Base-by-base conservation (phyloP, 2,113 vertebrate genomes). In the Parotia lawesii region DNA sequence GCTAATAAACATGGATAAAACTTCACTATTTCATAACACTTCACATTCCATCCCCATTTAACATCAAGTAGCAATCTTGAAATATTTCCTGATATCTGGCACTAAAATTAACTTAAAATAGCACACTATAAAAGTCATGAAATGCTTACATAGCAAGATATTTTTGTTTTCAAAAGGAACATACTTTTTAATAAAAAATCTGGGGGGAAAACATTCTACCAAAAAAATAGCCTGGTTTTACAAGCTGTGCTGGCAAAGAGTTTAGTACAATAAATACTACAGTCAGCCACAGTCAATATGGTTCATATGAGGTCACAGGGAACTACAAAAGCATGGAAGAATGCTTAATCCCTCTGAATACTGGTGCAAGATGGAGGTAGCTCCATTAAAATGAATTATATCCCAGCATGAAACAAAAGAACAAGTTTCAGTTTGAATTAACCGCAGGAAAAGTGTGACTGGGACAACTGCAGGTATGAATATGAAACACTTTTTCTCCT, bases 271-370 rank as follows among this genome's bases (percentile, higher is more conserved):
- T 73, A 96, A 95, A 94, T 82, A 89, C 5, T 71, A 44, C 25
- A 80, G 87, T 47, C 89, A 89, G 81, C 74, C 95, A 95, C 82
- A 86, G 87, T 74, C 93, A 93, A 31, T 53, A 86, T 27, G 76
- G 91, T 95, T 97, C 93, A 91, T 61, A 45, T 38, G 60, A 94
- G 90, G 92, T 90, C 81, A 96, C 48, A 75, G 25, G 33, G 40
- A 80, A 48, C 79, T 79, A 74, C 60, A 89, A 83, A 94, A 94
- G 48, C 82, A 67, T 7, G 51, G 47, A 87, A 73, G 75, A 76
- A 82, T 48, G 37, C 48, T 95, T 80, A 73, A 80, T 47, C 65
- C 37, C n/a, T 77, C 10, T 37, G 38, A 51, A 77, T 60, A 77
- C 1, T 53, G 31, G 20, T 37, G 37, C 12, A 45, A 80, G 56